Conservation (phyloP, 2,113 vertebrate species). For the Zosterops lateralis region DNA sequence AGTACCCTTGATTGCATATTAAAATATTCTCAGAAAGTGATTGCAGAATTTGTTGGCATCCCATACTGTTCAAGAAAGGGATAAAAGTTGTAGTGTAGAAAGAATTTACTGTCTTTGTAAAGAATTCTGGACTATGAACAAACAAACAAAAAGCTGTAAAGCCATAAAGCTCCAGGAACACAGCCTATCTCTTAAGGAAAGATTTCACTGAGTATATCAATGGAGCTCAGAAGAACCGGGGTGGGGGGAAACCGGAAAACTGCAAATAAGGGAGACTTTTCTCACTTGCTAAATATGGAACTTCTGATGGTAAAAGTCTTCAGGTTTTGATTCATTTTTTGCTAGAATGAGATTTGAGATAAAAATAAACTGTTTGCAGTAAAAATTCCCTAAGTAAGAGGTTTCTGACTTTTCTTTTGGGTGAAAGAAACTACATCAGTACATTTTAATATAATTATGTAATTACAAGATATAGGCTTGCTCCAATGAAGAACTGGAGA, state of each 20-base stretch:
- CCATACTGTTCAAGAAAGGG: not conserved
- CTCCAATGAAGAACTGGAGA: slow-evolving; percentile 29
- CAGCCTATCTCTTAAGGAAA: not conserved
- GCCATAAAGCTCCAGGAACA: not conserved
- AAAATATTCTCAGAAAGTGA: slow-evolving; percentile 9
- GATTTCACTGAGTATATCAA: not conserved
- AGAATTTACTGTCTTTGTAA: not conserved
- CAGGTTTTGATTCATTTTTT: not conserved
- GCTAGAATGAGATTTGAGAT: not conserved
- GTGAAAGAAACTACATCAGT: not conserved
- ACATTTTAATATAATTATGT: not conserved
- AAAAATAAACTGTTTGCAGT: not conserved
- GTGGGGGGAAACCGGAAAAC: not conserved
- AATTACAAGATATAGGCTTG: not conserved
- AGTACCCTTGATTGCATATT: not conserved
- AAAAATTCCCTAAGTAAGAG: not conserved
- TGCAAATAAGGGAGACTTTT: not conserved
- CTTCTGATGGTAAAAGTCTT: not conserved
- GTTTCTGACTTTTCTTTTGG: not conserved
- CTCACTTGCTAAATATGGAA: not conserved
- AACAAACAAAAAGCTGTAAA: not conserved
- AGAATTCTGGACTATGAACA: not conserved
- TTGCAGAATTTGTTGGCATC: not conserved
- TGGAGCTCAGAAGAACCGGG: not conserved
- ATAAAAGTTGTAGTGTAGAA: not conserved